Evolutionary conservation across 1,140 invertebrate species (phyloP), one percentile per base, ranked within the genome.

Genomic region (Physella acuta): DNA sequence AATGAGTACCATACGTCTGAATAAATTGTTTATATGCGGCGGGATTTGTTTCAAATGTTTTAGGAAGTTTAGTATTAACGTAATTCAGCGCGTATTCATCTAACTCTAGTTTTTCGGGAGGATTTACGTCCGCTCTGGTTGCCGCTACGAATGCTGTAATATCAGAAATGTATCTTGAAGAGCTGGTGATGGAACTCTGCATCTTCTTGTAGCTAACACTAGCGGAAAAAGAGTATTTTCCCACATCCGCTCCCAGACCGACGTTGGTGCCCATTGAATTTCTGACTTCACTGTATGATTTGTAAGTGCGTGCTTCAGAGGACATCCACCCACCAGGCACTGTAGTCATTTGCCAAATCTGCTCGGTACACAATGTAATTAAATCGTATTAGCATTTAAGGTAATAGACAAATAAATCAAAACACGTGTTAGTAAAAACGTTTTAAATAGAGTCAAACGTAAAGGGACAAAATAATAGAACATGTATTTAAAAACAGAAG

Each of bases 191-290:
- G 39, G 70, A 61, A 34, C 68, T 30, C 37, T 71, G 61, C 63
- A 71, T 71, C 8, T 28, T 52, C 14, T 28, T 55, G 63, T 67
- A 73, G 36, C 68, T 68, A 17, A 26, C 26, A 49, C 72, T 73
- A 4, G 58, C 53, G 3, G 72, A 73, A 36, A 74, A 74, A 24
- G 37, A n/a, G 51, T 68, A 71, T 30, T 68, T 71, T 30, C 44
- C 33, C n/a, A 74, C 3, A 8, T 28, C 28, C 2, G 31, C 30
- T 8, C 39, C 49, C 3, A 20, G 26, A 28, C 69, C 65, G 8
- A 68, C 66, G 17, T 37, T 33, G 8, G 11, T 8, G 1, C 51
- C 5, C 66, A 69, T 64, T 26, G 36, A 31, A 16, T n/a, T 30
- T 44, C 60, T 39, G 26, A 69, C 37, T 24, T 72, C 71, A 0